A percentile compares a stretch with the other conserved stretches of the same genome.
Conservation (phyloP, 2,797 vertebrate species). For the Galaxias olidus region DNA sequence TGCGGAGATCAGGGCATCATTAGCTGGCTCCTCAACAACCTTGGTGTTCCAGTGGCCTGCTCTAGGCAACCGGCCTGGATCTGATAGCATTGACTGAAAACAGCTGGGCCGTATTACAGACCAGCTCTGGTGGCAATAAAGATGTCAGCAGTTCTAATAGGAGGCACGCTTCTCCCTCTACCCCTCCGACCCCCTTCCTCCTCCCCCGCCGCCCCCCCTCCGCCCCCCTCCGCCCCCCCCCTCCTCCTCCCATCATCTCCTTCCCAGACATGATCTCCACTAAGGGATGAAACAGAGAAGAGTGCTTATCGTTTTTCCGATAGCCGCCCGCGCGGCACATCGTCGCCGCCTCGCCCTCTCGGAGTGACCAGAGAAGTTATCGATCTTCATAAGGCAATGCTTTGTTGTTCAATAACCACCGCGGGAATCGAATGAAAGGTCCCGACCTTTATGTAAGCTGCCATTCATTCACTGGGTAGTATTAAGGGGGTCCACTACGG, state of each 20-base stretch:
- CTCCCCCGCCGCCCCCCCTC: constrained; percentile 8
- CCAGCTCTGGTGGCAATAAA: constrained; percentile 42
- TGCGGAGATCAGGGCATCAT: constrained; percentile 67
- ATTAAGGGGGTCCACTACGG: constrained; percentile 30
- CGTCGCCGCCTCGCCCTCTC: constrained; percentile 49
- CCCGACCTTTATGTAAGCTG: constrained; percentile 54
- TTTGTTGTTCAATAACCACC: constrained; percentile 69
- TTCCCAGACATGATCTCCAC: constrained; percentile 47
- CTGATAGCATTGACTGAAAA: constrained; percentile 54
- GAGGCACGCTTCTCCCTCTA: constrained; percentile 47
- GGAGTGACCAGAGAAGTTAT: constrained; percentile 65
- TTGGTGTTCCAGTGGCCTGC: constrained; percentile 48
- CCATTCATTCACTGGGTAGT: constrained; percentile 17
- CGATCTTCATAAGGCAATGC: constrained; percentile 70
- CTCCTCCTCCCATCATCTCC: constrained; percentile 7
- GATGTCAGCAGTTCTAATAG: constrained; percentile 55
- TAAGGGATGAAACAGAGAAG: constrained; percentile 62
- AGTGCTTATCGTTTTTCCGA: constrained; percentile 66
- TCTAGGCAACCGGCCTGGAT: constrained; percentile 40
- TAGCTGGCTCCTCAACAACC: constrained; percentile 57
- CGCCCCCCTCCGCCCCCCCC: constrained; percentile 24
- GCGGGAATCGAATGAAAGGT: constrained; percentile 64
- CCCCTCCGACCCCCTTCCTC: constrained; percentile 24
- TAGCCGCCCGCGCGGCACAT: constrained; percentile 51
- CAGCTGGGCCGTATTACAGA: constrained; percentile 51